phyloP scores from a whole-genome alignment of 2,113 vertebrate genomes.

The Lanius collurio region DNA sequence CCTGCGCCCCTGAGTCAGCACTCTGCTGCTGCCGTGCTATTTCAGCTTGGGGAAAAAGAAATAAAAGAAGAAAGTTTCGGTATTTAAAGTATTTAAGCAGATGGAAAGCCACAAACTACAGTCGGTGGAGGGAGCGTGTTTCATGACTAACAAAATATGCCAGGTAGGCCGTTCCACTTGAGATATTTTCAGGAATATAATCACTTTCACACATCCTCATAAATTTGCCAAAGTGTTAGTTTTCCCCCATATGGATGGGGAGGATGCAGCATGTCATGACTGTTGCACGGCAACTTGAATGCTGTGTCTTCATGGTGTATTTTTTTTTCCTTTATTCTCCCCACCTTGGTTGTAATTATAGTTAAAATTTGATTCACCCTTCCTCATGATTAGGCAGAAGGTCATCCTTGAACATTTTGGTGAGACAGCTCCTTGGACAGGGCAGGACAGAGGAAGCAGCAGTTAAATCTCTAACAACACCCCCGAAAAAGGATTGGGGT shows the following conservation, averaged over 20 bases:
- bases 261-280: slow-evolving; percentile 48
- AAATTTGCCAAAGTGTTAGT: slow-evolving; percentile 61
- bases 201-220: slow-evolving; percentile 62
- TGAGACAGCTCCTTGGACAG: not conserved
- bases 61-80: not conserved
- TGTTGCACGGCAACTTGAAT: slow-evolving; percentile 23
- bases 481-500: not conserved
- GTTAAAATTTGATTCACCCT: not conserved
- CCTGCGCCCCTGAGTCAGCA: slow-evolving; percentile 55
- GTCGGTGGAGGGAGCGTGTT: slow-evolving; percentile 53
- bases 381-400: not conserved
- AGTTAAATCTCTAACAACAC: not conserved
- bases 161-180: slow-evolving; percentile 56
- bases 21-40: not conserved
- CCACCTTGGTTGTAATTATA: not conserved
- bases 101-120: slow-evolving; percentile 57
- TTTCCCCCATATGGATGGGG: slow-evolving; percentile 49
- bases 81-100: slow-evolving; percentile 66
- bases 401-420: not conserved
- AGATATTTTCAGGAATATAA: slow-evolving; percentile 68
- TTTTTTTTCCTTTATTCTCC: not conserved
- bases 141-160: slow-evolving; percentile 68
- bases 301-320: not conserved
- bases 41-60: not conserved
- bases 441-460: not conserved